phyloP scores from a whole-genome alignment of 2,888 invertebrate species.

The Tipula unca region DNA sequence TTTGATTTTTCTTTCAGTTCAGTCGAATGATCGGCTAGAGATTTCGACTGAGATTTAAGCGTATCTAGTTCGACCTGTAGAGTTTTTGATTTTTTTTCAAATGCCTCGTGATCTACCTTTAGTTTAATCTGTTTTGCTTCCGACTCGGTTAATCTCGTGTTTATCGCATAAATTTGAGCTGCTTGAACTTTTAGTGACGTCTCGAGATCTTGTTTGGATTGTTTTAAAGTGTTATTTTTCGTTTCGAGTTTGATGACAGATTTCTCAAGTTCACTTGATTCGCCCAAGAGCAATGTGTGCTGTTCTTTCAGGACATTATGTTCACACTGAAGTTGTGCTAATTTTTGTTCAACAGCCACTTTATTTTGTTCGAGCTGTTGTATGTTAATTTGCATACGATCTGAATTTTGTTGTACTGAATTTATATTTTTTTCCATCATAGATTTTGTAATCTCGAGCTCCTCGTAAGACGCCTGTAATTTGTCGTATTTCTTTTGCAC shows the following conservation, averaged over 20 bases:
- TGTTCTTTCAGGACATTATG: background rate
- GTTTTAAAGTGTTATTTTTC: background rate
- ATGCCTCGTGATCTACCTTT: background rate
- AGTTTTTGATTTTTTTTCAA: background rate
- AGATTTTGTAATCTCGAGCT: background rate
- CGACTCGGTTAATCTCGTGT: background rate
- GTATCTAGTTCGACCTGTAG: background rate
- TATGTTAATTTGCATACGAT: background rate
- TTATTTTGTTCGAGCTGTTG: background rate
- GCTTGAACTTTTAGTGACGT: background rate
- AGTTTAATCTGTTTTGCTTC: background rate
- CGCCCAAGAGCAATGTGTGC: background rate
- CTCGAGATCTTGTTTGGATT: background rate
- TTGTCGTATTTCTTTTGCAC: background rate
- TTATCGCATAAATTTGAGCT: background rate
- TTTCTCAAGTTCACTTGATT: background rate
- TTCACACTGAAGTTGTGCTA: background rate
- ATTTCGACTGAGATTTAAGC: background rate
- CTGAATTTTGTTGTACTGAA: background rate
- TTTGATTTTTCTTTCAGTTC: background rate
- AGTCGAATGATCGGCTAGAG: background rate
- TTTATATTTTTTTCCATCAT: background rate
- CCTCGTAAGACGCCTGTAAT: background rate
- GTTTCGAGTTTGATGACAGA: background rate
- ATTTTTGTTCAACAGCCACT: background rate